Conservation (phyloP, 2,888 invertebrate genomes). For the Patella depressa region DNA sequence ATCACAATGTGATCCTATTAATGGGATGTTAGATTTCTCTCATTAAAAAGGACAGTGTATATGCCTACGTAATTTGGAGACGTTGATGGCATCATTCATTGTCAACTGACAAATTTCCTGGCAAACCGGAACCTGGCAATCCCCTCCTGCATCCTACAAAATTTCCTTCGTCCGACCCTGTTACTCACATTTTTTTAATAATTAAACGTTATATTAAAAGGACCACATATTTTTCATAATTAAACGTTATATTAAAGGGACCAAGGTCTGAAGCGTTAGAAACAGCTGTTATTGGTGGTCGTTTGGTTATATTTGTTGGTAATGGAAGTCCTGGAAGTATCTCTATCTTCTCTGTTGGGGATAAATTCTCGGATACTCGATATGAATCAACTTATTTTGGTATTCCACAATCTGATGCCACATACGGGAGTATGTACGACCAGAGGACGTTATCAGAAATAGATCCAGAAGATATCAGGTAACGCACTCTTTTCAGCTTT, state of each 20-base stretch:
- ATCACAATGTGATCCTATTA: no score
- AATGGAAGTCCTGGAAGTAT: conserved; percentile 55
- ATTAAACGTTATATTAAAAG: no score
- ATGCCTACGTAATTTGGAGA: no score
- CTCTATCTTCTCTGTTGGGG: conserved; percentile 46
- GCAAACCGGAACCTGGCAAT: no score
- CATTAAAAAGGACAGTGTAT: no score
- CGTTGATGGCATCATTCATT: no score
- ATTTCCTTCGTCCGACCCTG: no score
- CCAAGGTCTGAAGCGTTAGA: conserved; percentile 53
- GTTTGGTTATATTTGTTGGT: conserved; percentile 50
- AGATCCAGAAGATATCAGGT: conserved; percentile 53
- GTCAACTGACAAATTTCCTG: no score
- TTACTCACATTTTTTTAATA: no score
- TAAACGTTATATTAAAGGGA: conserved; percentile 39
- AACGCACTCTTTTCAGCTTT: background rate
- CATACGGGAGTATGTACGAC: conserved; percentile 42
- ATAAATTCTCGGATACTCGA: conserved; percentile 34
- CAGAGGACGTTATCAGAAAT: conserved; percentile 37
- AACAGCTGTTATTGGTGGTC: conserved; percentile 41
- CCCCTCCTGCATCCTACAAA: no score
- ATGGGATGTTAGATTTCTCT: no score
- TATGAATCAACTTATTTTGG: conserved; percentile 47
- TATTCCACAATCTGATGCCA: background rate
- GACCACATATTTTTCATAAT: no score